Evolutionary conservation across 2,797 vertebrate genomes (phyloP), one percentile per base, ranked within the genome.

Genomic region (Crypturellus tataupa): DNA sequence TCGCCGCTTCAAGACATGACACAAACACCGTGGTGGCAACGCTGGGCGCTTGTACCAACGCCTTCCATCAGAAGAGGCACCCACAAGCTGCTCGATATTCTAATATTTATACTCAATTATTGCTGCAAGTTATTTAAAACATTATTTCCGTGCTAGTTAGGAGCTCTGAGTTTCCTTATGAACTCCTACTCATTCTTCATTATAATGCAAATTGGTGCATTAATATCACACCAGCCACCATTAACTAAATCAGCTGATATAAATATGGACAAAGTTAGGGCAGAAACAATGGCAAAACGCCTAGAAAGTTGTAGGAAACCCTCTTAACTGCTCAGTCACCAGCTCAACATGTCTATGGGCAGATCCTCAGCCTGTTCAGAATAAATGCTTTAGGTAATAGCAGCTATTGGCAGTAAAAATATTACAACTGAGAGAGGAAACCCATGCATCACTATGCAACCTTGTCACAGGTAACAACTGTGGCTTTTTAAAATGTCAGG

Each of bases 401-500:
- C 35, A 76, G 65, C 25, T 59, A 39, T 42, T 83, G 87, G 78
- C 75, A 72, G 73, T 65, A 91, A 67, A 92, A 90, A 90, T 83
- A 90, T 80, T 89, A 55, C 73, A 73, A 39, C 83, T 83, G 94
- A 72, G 25, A 85, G 49, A 56, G 94, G 90, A 84, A 89, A 80
- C 89, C 87, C 51, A 37, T 75, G 79, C 79, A 89, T 80, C 89
- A 90, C n/a, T 16, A 68, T 46, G 59, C 69, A 89, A 81, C 80
- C 56, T 29, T 39, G 92, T 71, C 92, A 89, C 24, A 91, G 91
- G 53, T 47, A 90, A 94, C 84, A 93, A 75, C 67, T 2, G 73
- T 8, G 19, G 89, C 89, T 94, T 96, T 95, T 90, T 82, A 70
- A 97, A 94, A 93, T 89, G 95, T 94, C 96, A 97, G 51, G 73